Evolutionary conservation across 92 coral and sea anemone genomes (phyloP).

Genomic region (Porites cylindrica): DNA sequence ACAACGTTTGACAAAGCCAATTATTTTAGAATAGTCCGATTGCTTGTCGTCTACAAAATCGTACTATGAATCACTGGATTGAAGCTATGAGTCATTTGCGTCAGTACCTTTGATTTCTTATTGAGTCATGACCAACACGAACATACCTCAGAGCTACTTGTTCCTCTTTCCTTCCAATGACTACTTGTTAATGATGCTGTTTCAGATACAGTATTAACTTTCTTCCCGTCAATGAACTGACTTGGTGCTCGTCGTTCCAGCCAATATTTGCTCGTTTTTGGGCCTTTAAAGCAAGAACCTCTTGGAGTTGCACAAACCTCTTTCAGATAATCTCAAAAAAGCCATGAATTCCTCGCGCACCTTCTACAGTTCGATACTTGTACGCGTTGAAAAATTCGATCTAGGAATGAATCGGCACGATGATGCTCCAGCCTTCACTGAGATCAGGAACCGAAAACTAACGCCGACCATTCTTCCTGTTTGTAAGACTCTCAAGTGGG

Average conservation of each 20-base stretch:
- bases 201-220: neutral
- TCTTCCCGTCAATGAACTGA: neutral
- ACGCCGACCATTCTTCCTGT: too few species aligned
- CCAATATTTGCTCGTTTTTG: slow-evolving; percentile 4
- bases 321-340: slow-evolving; percentile 1
- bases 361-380: too few species aligned
- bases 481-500: too few species aligned
- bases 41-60: too few species aligned
- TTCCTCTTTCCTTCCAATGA: slow-evolving; percentile 4
- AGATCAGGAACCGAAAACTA: too few species aligned
- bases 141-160: slow-evolving; percentile 6
- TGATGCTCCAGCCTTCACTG: too few species aligned
- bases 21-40: too few species aligned
- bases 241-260: slow-evolving; percentile 20
- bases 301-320: slow-evolving; percentile 2
- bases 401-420: too few species aligned
- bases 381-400: too few species aligned
- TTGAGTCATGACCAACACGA: neutral
- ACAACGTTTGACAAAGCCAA: too few species aligned
- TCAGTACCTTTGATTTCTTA: neutral
- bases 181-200: slow-evolving; percentile 4
- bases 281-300: slow-evolving; percentile 12
- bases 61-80: neutral
- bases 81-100: neutral
- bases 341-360: too few species aligned